Percentiles rank a stretch among this genome's conserved stretches.
phyloP scores from a whole-genome alignment of 2,888 invertebrate species.

The Drosophila merina region DNA sequence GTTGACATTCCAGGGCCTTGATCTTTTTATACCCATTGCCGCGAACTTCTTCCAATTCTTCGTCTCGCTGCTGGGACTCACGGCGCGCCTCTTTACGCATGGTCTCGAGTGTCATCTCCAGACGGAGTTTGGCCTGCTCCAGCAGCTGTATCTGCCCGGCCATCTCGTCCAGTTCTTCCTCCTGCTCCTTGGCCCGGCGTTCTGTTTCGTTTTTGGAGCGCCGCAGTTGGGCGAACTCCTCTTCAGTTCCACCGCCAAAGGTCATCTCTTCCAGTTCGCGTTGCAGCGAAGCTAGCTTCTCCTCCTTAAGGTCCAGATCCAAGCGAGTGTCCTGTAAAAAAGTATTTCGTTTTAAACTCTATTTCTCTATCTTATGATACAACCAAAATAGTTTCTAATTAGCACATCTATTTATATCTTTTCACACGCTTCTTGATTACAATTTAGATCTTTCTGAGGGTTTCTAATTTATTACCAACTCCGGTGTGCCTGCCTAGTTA shows the following conservation, averaged over 20 bases:
- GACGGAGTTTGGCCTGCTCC: conserved; percentile 95
- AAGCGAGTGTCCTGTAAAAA: conserved; percentile 90
- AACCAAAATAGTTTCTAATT: not conserved
- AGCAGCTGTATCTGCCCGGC: conserved; percentile 95
- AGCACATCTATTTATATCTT: not conserved
- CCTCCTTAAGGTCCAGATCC: conserved; percentile 95
- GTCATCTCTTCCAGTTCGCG: conserved; percentile 94
- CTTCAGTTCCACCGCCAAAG: conserved; percentile 91
- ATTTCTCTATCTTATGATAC: no score
- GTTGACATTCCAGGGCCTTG: conserved; percentile 94
- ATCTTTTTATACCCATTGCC: conserved; percentile 96
- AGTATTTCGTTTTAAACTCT: not conserved
- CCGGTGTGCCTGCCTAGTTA: not conserved
- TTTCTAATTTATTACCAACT: not conserved
- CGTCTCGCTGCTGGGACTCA: conserved; percentile 95
- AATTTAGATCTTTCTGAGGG: not conserved
- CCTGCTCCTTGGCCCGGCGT: conserved; percentile 92
- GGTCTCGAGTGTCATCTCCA: conserved; percentile 97
- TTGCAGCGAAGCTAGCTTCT: conserved; percentile 91
- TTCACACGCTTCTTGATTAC: not conserved
- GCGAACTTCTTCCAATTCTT: conserved; percentile 96
- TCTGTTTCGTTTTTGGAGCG: conserved; percentile 95
- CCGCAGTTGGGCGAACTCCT: conserved; percentile 92
- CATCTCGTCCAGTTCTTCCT: conserved; percentile 97
- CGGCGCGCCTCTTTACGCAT: conserved; percentile 95